Base-by-base conservation (phyloP, 2,797 vertebrate species). In the Hylomyscus alleni region DNA sequence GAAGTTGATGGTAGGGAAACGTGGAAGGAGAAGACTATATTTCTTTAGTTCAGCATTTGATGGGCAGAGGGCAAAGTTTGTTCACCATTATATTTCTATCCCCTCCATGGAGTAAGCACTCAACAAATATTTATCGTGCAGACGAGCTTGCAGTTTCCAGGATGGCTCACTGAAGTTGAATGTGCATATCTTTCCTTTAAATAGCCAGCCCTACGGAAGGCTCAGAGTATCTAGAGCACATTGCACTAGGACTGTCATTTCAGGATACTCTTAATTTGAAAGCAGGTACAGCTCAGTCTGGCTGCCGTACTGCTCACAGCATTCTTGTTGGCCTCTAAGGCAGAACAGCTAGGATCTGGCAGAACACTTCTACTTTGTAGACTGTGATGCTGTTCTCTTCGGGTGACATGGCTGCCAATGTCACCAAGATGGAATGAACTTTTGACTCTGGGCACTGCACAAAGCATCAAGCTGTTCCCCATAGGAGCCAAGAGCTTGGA, bases 381-480 rank as follows among this genome's bases (percentile, higher is more conserved):
- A 87, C 93, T 93, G 52, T 2, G 76, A 56, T 19, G 14, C 22
- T 0, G 0, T 81, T 91, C 72, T 85, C 78, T 50, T 84, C 72
- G 0, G 54, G 89, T 93, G 67, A 95, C 44, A 75, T 29, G 76
- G 80, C 65, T 5, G 3, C 2, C 31, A 11, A 19, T 40, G 50
- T 67, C 24, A 93, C 56, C 31, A 72, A 94, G 96, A 84, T 67
- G 81, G 88, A 86, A 89, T 95, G 92, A 98, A 97, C 47, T 97
- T 98, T 98, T 98, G 98, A 98, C 98, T 97, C 97, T 96, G 86
- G 95, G 96, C 95, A 96, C 50, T 1, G 91, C 54, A 83, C 40
- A 85, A 93, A 91, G 89, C 56, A 73, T 97, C 3, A 29, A 67
- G 98, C 98, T 97, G 94, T 60, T 88, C 91, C 44, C 95, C 1